A percentile compares a stretch with the other conserved stretches of the same genome.
Conservation (phyloP, 2,888 invertebrate species). For the Protodeltote pygarga region DNA sequence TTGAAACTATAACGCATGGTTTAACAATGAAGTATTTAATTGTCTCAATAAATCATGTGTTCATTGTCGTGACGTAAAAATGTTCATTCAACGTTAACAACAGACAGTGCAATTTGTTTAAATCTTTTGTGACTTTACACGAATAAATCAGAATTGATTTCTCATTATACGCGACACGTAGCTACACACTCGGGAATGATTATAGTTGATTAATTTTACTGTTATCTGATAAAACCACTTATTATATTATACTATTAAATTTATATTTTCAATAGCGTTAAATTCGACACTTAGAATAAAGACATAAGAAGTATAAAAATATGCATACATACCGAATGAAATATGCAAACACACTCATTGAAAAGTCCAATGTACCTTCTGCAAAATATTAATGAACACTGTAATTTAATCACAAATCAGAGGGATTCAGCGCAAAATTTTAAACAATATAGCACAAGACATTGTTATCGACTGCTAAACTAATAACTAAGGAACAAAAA, state of each 20-base stretch:
- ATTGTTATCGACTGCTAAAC: conserved; percentile 58
- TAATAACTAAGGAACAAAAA: conserved; percentile 52
- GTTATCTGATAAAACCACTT: conserved; percentile 35
- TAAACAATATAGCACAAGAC: conserved; percentile 50
- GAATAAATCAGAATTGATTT: conserved; percentile 42
- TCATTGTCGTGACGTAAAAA: conserved; percentile 43
- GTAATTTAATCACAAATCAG: conserved; percentile 17
- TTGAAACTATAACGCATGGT: conserved; percentile 30
- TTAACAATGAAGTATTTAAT: conserved; percentile 49
- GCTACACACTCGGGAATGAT: conserved; percentile 19
- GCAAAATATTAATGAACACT: conserved; percentile 6
- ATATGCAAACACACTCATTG: conserved; percentile 59
- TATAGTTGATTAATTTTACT: conserved; percentile 22
- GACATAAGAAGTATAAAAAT: conserved; percentile 2
- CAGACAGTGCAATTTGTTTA: conserved; percentile 41
- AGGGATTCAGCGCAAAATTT: conserved; percentile 33
- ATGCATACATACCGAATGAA: conserved; percentile 54
- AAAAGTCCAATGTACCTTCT: conserved; percentile 20
- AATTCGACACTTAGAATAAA: conserved; percentile 2
- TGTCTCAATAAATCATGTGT: conserved; percentile 48
- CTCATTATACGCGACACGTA: conserved; percentile 24
- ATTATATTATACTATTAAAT: conserved; percentile 15
- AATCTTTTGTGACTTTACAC: conserved; percentile 37
- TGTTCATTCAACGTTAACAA: conserved; percentile 35
- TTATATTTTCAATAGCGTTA: conserved; percentile 22